Conservation (phyloP, 2,113 vertebrate species). For the Conger conger region DNA sequence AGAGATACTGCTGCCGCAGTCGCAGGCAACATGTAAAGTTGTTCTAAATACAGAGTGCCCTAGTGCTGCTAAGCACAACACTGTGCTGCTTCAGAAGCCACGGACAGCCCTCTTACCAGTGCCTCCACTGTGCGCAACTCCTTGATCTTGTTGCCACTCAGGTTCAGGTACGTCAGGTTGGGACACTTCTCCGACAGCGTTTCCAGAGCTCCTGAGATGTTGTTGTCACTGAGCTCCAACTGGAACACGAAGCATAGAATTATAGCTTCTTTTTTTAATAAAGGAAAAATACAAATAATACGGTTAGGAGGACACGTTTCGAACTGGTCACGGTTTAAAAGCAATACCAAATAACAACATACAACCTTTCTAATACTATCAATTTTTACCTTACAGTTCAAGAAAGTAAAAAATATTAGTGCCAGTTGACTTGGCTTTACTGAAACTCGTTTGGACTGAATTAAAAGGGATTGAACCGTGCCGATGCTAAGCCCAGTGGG, state of each 20-base stretch:
- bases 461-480: background rate
- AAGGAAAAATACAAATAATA: background rate
- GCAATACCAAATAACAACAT: background rate
- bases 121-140: slow-evolving; percentile 77
- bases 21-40: no score
- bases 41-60: no score
- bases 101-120: slow-evolving; percentile 67
- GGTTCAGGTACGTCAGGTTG: slow-evolving; percentile 78
- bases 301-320: background rate
- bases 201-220: slow-evolving; percentile 75
- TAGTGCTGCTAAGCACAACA: background rate
- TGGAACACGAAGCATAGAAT: slow-evolving; percentile 43
- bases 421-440: background rate
- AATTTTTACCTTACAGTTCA: background rate
- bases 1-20: background rate
- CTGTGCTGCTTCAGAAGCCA: background rate
- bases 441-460: background rate
- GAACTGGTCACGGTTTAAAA: no score
- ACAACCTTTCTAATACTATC: background rate
- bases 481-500: background rate
- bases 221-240: slow-evolving; percentile 81
- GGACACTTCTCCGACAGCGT: slow-evolving; percentile 76
- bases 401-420: background rate
- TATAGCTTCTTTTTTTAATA: background rate
- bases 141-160: slow-evolving; percentile 83